Evolutionary conservation across 2,888 invertebrate genomes (phyloP), one percentile per base, ranked within the genome.

Genomic region (Eupithecia inturbata): DNA sequence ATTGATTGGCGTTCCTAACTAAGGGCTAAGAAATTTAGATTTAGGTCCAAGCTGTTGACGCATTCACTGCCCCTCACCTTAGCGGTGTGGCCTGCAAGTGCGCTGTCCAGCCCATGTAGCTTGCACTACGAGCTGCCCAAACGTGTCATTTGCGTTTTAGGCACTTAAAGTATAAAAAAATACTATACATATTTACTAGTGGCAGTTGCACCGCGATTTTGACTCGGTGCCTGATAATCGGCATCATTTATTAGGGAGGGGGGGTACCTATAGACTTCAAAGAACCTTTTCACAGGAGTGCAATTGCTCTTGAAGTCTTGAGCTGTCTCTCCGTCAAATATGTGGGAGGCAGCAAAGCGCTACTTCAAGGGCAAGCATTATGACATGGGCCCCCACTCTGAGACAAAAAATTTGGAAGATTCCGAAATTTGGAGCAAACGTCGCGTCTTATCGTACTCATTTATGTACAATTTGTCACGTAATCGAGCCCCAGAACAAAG

Each of bases 1-100:
- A 73, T 63, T 71, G 66, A 76, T 73, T 68, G 67, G 53, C 14
- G 22, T 66, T 22, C 39, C 39, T 22, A 3, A 22, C 49, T 22
- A 49, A 16, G 49, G 10, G 3, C 22, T 7, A 53, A n/a, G n/a
- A 49, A n/a, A 49, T 49, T 53, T 10, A 53, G 3, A 53, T 53
- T 22, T n/a, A 10, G 1, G 49, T 49, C n/a, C n/a, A 49, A n/a
- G n/a, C 49, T 53, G n/a, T 7, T n/a, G 9, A 49, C n/a, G 7
- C n/a, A n/a, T 19, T 49, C 49, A 9, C n/a, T 49, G 9, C n/a
- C 19, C n/a, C 19, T 1, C 2, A 14, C 1, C 3, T 14, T 49
- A 45, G 41, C 41, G 16, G 41, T 16, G 19, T 7, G 19, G 45
- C 19, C 19, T 45, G 19, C 19, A 45, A 41, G 16, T 45, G 19